Evolutionary conservation across 2,113 vertebrate species (phyloP), one percentile per base, ranked within the genome.

Genomic region (Vombatus ursinus): DNA sequence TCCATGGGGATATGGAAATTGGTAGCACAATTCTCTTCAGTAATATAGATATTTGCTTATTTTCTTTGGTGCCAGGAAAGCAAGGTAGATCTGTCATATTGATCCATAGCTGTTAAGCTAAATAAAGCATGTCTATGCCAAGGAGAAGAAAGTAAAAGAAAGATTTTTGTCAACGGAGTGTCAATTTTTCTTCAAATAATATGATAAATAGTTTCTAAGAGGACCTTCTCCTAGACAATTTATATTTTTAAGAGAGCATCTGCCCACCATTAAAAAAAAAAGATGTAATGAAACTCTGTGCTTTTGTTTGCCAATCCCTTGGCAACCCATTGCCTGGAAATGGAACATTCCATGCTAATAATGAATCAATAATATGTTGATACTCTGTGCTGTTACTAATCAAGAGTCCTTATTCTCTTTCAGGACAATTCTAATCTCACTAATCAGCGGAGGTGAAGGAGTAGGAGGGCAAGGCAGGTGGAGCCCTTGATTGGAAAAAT

Each of bases 361-460:
- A 95, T 96, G 57, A 96, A 97, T 97, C 93, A 96, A 97, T 95
- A 89, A 50, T 93, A 95, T 94, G 94, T 96, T 97, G 94, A 96
- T 95, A 92, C 24, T 92, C 25, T 94, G 90, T 89, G 49, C 26
- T 26, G 91, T 91, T 89, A 97, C 96, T 97, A 96, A 97, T 96
- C 96, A 96, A 95, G 95, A 91, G 91, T 51, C 47, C 44, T 96
- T 90, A 52, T 92, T 94, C 57, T 93, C 92, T 95, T 61, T 94
- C 89, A 95, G 68, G 90, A 94, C 95, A 92, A 96, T 95, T 95
- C 97, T 61, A 96, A 97, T 92, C 89, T 90, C 92, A 90, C 91
- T 84, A 93, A 97, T 96, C 96, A 97, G 93, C 90, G 93, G 68
- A 97, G 28, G 37, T 44, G 52, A 24, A 24, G 0, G 24, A 84